A percentile compares a stretch with the other conserved stretches of the same genome.
Conservation (phyloP, 2,888 invertebrate species). For the Chaitophorus viminalis region DNA sequence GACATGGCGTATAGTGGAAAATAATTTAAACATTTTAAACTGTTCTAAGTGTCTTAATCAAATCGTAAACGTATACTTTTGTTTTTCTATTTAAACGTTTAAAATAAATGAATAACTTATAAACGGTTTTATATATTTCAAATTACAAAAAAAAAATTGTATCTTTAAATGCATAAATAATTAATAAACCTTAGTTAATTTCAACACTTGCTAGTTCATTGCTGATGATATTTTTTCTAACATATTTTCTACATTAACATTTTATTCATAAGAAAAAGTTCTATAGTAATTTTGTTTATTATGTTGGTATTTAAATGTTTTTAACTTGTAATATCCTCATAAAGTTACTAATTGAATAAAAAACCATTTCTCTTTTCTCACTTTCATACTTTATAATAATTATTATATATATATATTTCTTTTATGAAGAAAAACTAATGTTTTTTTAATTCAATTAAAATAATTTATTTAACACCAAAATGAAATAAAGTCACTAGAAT, state of each 20-base stretch:
- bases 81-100: too few species aligned
- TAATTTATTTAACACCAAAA: too few species aligned
- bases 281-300: constrained; percentile 6
- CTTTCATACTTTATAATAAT: neutral
- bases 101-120: too few species aligned
- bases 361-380: neutral
- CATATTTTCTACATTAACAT: neutral
- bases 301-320: neutral
- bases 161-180: neutral
- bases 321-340: neutral
- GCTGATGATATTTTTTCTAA: neutral
- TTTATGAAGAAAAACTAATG: neutral
- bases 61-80: too few species aligned
- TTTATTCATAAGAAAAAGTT: neutral
- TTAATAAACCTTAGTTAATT: constrained; percentile 15
- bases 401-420: neutral
- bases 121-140: too few species aligned
- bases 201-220: neutral
- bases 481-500: too few species aligned
- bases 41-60: too few species aligned
- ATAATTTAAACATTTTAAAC: too few species aligned
- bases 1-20: too few species aligned
- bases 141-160: too few species aligned
- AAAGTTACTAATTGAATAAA: neutral
- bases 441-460: neutral